Base-by-base conservation (phyloP, 2,888 invertebrate genomes). In the Dioctria linearis region DNA sequence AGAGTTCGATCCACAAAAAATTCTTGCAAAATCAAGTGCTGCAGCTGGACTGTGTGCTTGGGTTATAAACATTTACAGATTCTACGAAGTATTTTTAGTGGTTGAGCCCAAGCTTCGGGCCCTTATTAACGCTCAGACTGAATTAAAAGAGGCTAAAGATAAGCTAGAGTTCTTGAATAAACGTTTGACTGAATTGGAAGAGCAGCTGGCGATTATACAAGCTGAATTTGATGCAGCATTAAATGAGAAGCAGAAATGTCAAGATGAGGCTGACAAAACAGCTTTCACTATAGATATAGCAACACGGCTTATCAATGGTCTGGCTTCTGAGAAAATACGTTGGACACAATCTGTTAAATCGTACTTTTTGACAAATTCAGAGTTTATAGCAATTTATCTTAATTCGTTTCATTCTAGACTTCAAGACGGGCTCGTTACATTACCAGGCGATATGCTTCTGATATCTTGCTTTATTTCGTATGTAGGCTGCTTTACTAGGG, bases 391-490 rank as follows among this genome's bases (percentile, higher is more conserved):
- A n/a, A 9, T 40, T 40, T 4, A 9, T 2, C n/a, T 25, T 49
- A 9, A n/a, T 13, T 25, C n/a, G 0, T 71, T 25, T 5, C 1
- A 11, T 71, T 71, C 43, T 5, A 93, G 93, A 81, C 91, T 95
- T 80, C 93, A 93, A 83, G 90, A 91, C 81, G 93, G 95, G 9
- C 94, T 94, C 42, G 89, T 91, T 40, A 95, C 95, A 82, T 89
- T 98, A 79, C 96, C 98, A 0, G 98, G 98, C 0, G 97, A 98
- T 86, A 94, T 97, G 46, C 90, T 98, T 0, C 88, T 98, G 42
- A 94, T 96, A 49, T 95, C 97, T 0, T 97, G 98, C 9, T 98
- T 98, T 88, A 95, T 98, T 78, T 98, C 98, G 0, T 98, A 98
- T 87, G 95, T 97, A 46, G 98, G 98, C 2, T 97, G 97, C 86